Evolutionary conservation across 2,113 vertebrate genomes (phyloP), one percentile per base, ranked within the genome.

Genomic region (Bubalus kerabau): DNA sequence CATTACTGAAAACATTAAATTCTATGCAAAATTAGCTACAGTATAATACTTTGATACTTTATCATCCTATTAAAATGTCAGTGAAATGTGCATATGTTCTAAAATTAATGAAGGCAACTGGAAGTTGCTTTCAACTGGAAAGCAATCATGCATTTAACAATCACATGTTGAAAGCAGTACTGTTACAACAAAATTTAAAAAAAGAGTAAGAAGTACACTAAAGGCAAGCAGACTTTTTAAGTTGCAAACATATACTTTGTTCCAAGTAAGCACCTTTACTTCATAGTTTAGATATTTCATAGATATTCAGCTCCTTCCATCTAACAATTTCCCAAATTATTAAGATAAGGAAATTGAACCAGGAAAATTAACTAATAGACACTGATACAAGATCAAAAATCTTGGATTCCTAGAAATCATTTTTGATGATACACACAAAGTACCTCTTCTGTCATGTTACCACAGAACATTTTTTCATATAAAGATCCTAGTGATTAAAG

Each of bases 1-100:
- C 89, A 97, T 97, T 50, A 96, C 43, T 97, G 85, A 98, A 98
- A 98, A 98, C 98, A 98, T 97, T 98, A 98, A 98, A 98, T 97
- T 91, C 87, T 50, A 7, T 97, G 97, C 96, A 97, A 98, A 98
- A 97, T 95, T 64, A 94, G 95, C 97, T 97, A 98, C 90, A 84
- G 90, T 94, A 97, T 96, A 98, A 98, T 89, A 83, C 87, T 93
- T 67, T 98, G 97, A 97, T 96, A 97, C 94, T 98, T 98, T 90
- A 95, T 98, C 95, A 97, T 96, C 95, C 96, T 90, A 94, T 96
- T 94, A 97, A 98, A 98, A 97, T 91, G 78, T 88, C 92, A 97
- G 97, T 97, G 97, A 98, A 97, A 97, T 98, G 87, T 88, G 19
- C 3, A n/a, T 48, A 90, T 91, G 95, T 87, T 89, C 76, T 97